phyloP scores from a whole-genome alignment of 2,888 invertebrate genomes.

The Buathra laborator region DNA sequence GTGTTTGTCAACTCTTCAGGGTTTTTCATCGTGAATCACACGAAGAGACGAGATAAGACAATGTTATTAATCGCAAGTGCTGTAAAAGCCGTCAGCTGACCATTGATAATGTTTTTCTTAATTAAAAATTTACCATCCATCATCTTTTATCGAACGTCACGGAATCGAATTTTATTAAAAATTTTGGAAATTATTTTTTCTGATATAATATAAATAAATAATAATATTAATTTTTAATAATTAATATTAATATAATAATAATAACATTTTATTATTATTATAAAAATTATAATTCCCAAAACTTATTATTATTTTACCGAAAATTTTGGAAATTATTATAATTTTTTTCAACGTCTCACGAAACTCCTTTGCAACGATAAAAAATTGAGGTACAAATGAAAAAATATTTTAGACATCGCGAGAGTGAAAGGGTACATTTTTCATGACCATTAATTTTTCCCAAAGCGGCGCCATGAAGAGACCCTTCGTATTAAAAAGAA shows the following conservation, averaged over 20 bases:
- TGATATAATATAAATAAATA: too few species aligned
- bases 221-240: background rate
- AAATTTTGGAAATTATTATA: background rate
- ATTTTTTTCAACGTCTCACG: background rate
- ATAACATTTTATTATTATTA: too few species aligned
- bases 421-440: background rate
- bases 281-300: too few species aligned
- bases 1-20: too few species aligned
- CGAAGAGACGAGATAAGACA: background rate
- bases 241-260: too few species aligned
- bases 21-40: too few species aligned
- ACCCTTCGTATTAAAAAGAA: background rate
- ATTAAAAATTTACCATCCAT: background rate
- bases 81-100: background rate
- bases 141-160: background rate
- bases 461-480: background rate
- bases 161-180: background rate
- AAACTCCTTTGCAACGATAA: background rate
- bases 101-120: background rate
- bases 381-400: background rate
- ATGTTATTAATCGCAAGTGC: background rate
- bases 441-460: background rate
- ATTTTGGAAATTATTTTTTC: too few species aligned
- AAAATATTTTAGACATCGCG: background rate
- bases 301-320: too few species aligned